Evolutionary conservation across 2,888 invertebrate species (phyloP), one percentile per base, ranked within the genome.

Genomic region (Apamea sordens): DNA sequence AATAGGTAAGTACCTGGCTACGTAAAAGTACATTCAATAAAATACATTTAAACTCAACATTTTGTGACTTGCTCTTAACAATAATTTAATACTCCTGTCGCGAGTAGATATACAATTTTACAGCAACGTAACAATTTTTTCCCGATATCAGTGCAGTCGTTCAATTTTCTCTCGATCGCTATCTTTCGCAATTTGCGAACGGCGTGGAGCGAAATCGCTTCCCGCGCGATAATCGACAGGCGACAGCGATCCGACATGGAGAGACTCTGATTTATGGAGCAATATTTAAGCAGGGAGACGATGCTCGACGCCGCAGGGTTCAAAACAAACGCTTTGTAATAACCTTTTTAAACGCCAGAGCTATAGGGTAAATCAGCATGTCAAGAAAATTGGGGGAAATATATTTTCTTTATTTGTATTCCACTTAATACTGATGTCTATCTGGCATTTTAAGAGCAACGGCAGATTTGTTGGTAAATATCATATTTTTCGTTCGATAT

Each of bases 171-270:
- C 77, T 76, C 70, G 92, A 92, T 91, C 92, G 91, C 93, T 92
- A 91, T 92, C 92, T 90, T 91, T 88, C 85, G 89, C 92, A 88
- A 91, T 92, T 93, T 92, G 92, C 80, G 87, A 89, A 88, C 86
- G 85, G 82, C 82, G 85, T 85, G 85, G 85, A 90, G 88, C 86
- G 84, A 91, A 93, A 92, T 91, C 91, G 92, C 91, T 92, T 90
- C 88, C 90, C 89, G 91, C 89, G 93, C 91, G 93, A 93, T 94
- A 95, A 95, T 95, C 94, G 95, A 95, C 94, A 94, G 89, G 93
- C 94, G 94, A 93, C 93, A 93, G 93, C 93, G 93, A 92, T 92
- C 89, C 90, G 88, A 89, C 89, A 88, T 86, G 89, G 86, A 89
- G 90, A 88, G 88, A 87, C 90, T 87, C 92, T 93, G 94, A 95